phyloP scores from a whole-genome alignment of 37 sponge, comb jelly and placozoan genomes.

The Beroe ovata region DNA sequence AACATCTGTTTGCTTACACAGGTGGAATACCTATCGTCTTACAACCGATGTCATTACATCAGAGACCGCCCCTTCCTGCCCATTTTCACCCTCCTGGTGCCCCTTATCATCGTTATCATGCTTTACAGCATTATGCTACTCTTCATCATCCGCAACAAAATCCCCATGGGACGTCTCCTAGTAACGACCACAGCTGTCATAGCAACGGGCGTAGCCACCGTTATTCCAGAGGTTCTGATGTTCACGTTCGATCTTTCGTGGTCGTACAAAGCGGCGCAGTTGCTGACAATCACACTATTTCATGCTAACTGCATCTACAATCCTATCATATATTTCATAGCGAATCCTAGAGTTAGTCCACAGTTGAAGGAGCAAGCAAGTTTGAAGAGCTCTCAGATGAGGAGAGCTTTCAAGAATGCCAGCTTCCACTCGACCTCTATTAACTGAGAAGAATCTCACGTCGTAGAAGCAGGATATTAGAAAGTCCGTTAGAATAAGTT shows the following conservation, averaged over 20 bases:
- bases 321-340: slow-evolving; percentile 6
- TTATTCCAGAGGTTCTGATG: slow-evolving; percentile 44
- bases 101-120: not conserved
- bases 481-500: too few species aligned
- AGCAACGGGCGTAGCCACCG: not conserved
- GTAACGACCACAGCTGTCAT: slow-evolving; percentile 15
- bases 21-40: not conserved
- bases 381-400: not conserved
- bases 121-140: not conserved
- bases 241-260: not conserved
- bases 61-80: not conserved
- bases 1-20: too few species aligned
- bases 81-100: slow-evolving; percentile 5
- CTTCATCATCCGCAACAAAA: slow-evolving; percentile 3
- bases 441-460: too few species aligned
- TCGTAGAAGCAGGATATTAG: too few species aligned
- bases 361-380: not conserved
- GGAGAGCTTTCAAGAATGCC: not conserved
- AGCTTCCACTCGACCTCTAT: not conserved
- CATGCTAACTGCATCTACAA: slow-evolving; percentile 18
- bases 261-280: slow-evolving; percentile 37
- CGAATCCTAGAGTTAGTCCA: slow-evolving; percentile 20
- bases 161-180: not conserved
- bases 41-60: slow-evolving; percentile 30
- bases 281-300: slow-evolving; percentile 46